These are phyloP conservation scores for Pristionchus japonicus DNA, from an alignment of 2,888 invertebrate genomes.

Conservation along the genomic window DNA sequence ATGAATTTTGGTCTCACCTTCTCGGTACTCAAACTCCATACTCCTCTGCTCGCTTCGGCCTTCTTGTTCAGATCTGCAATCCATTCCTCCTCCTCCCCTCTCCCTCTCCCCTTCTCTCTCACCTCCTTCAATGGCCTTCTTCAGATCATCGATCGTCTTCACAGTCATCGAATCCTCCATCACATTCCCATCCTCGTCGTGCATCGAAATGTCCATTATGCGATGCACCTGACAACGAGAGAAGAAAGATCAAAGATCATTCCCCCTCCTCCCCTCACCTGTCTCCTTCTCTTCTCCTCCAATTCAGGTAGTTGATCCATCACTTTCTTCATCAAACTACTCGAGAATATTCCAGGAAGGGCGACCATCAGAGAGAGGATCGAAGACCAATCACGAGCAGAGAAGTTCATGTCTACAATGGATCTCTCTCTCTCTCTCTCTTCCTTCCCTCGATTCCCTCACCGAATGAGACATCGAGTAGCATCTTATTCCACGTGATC, in stretches of 20 bases:
- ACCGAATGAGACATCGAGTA: conserved; percentile 12
- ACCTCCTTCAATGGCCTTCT: conserved; percentile 40
- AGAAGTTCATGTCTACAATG: background rate
- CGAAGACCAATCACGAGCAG: background rate
- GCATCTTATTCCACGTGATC: conserved; percentile 36
- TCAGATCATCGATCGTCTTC: conserved; percentile 50
- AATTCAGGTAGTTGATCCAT: conserved; percentile 25
- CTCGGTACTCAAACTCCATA: conserved; percentile 38
- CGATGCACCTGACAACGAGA: conserved; percentile 43
- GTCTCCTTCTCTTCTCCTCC: conserved; percentile 20
- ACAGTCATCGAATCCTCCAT: conserved; percentile 47
- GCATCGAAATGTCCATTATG: conserved; percentile 31
- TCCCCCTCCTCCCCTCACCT: background rate
- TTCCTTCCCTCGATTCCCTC: background rate
- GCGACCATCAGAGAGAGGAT: conserved; percentile 31
- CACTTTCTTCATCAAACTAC: background rate
- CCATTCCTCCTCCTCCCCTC: background rate
- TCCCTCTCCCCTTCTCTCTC: background rate
- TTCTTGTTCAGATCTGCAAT: conserved; percentile 38
- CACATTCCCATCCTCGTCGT: conserved; percentile 21
- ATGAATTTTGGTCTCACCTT: background rate
- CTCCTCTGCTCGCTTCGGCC: background rate
- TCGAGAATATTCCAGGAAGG: conserved; percentile 13
- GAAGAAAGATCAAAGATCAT: conserved; percentile 3
- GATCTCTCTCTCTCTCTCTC: background rate